Evolutionary conservation across 2,888 invertebrate genomes (phyloP).

Genomic region (Drosophila conformis): DNA sequence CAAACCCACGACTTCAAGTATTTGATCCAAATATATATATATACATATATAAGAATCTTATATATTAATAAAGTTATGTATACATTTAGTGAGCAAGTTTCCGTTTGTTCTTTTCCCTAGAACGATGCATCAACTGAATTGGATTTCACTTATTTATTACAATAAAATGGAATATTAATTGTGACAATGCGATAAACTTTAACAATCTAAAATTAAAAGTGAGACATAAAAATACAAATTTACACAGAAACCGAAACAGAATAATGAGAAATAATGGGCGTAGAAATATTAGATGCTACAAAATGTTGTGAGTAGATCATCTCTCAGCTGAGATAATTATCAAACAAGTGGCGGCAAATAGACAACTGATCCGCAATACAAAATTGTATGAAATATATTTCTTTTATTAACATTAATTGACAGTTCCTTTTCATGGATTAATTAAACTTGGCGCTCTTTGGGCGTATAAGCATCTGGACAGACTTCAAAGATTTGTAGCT

Average conservation of each 20-base stretch:
- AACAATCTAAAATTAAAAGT: slow-evolving; percentile 38
- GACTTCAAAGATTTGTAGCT: slow-evolving; percentile 87
- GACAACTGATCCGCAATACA: slow-evolving; percentile 26
- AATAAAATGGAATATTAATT: slow-evolving; percentile 62
- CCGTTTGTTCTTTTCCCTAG: neutral
- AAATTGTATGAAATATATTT: slow-evolving; percentile 10
- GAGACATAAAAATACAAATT: slow-evolving; percentile 4
- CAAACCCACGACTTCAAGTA: neutral
- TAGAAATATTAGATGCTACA: slow-evolving; percentile 21
- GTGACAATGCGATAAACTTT: slow-evolving; percentile 56
- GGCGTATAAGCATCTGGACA: slow-evolving; percentile 88
- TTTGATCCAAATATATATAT: slow-evolving; percentile 3
- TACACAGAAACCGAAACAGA: neutral
- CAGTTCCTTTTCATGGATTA: slow-evolving; percentile 5
- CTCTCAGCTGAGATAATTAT: slow-evolving; percentile 21
- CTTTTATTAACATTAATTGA: slow-evolving; percentile 42
- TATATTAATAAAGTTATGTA: neutral
- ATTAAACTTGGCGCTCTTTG: slow-evolving; percentile 42
- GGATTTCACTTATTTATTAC: slow-evolving; percentile 55
- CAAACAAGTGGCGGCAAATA: slow-evolving; percentile 39
- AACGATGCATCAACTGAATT: slow-evolving; percentile 30
- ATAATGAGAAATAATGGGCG: slow-evolving; percentile 39
- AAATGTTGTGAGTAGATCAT: slow-evolving; percentile 27
- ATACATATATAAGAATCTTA: neutral
- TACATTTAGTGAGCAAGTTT: neutral